Percentiles rank a stretch among this genome's conserved stretches.
phyloP scores from a whole-genome alignment of 2,797 vertebrate genomes.

The Alfaro cultratus region DNA sequence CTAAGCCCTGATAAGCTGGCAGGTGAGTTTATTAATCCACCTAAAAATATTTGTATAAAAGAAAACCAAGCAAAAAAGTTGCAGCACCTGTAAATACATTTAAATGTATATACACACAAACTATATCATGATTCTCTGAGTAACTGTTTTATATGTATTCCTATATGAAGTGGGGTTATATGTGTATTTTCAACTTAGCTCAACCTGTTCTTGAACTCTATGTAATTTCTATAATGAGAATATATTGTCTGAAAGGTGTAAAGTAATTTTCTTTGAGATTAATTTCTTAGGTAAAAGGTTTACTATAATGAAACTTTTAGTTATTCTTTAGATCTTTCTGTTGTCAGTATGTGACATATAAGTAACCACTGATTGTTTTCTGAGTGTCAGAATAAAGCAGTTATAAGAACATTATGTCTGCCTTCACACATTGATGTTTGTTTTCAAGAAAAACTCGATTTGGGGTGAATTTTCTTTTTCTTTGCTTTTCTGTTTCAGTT shows the following conservation, averaged over 20 bases:
- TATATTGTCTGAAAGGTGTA: conserved; percentile 75
- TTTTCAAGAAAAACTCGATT: conserved; percentile 8
- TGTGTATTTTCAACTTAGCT: conserved; percentile 77
- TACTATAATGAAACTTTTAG: conserved; percentile 56
- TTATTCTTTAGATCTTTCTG: conserved; percentile 68
- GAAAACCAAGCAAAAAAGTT: conserved; percentile 70
- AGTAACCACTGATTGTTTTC: conserved; percentile 78
- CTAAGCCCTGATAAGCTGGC: conserved; percentile 74
- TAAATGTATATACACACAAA: conserved; percentile 72
- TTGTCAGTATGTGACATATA: conserved; percentile 78
- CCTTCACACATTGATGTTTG: conserved; percentile 56
- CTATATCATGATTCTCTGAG: conserved; percentile 71
- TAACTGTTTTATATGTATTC: conserved; percentile 81
- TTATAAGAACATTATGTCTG: conserved; percentile 65
- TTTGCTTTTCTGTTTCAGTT: neutral
- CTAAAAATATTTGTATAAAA: conserved; percentile 75
- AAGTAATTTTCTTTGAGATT: conserved; percentile 67
- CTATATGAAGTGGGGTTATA: conserved; percentile 78
- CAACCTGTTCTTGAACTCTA: conserved; percentile 75
- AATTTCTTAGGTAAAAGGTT: conserved; percentile 67
- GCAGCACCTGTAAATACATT: conserved; percentile 73
- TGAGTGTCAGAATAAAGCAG: conserved; percentile 81
- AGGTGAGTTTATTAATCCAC: conserved; percentile 64
- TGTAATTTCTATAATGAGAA: conserved; percentile 76
- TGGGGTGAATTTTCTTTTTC: neutral